Evolutionary conservation across 2,113 vertebrate genomes (phyloP).

Genomic region (Microtus pennsylvanicus): DNA sequence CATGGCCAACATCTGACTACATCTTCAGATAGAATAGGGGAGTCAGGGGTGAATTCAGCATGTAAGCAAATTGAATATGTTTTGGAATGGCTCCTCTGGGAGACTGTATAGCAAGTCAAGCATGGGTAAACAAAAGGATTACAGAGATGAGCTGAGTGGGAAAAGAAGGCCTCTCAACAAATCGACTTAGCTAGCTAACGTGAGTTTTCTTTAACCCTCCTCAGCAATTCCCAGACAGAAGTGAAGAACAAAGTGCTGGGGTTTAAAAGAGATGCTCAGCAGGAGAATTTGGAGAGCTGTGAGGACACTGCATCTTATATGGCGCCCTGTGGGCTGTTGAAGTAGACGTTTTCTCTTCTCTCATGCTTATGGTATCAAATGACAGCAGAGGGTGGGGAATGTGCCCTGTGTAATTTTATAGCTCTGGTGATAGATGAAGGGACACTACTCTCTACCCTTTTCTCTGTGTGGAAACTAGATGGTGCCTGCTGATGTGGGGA

Average conservation of each 20-base stretch:
- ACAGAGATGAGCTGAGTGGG: background rate
- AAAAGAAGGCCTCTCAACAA: constrained; percentile 6
- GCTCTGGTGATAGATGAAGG: background rate
- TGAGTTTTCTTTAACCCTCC: background rate
- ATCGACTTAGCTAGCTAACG: background rate
- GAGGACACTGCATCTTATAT: background rate
- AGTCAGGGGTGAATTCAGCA: background rate
- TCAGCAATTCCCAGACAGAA: background rate
- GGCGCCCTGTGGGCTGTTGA: background rate
- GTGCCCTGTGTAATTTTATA: background rate
- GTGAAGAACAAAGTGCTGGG: background rate
- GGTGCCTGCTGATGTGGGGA: background rate
- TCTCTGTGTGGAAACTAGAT: too few species aligned
- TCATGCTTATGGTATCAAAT: background rate
- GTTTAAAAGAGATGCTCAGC: background rate
- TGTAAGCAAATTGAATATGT: background rate
- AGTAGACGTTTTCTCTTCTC: background rate
- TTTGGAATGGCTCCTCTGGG: constrained; percentile 23
- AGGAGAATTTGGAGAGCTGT: background rate
- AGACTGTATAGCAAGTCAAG: constrained; percentile 26
- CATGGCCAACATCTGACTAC: background rate
- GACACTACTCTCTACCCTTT: background rate
- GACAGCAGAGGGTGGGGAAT: background rate
- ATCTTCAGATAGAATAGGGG: background rate
- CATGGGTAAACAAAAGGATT: constrained; percentile 31